Base-by-base conservation (phyloP, 1,140 invertebrate species). In the Belonocnema kinseyi region DNA sequence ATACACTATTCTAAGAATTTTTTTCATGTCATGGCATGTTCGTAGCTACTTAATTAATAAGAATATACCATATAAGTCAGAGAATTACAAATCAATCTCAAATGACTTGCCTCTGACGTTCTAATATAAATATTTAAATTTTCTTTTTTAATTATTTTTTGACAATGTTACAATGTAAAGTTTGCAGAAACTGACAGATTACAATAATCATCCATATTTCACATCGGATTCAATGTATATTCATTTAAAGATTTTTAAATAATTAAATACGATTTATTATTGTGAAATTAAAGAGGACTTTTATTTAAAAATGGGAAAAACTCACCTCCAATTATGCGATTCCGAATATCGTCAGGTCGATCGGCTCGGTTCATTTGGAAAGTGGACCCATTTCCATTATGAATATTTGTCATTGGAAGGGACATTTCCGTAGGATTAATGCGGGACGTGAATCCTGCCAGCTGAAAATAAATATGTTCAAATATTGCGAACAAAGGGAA, bases 261-360 rank as follows among this genome's bases (percentile, higher is more conserved):
- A 33, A 33, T 33, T 33, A 33, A 33, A 33, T 33, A 33, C 26
- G 2, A 5, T 33, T 33, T 33, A 33, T 33, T 46, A 46, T 46
- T 10, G 40, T 46, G 40, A 46, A 1, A 46, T 46, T 46, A 11
- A 46, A 11, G 40, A 46, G 40, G 40, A 33, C 56, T 51, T 53
- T 50, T 78, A 61, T 33, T 58, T 73, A 7, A 17, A 58, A 58
- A 40, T 17, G 50, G 8, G 19, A 56, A 11, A 74, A 81, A 77
- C 83, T 79, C 66, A 89, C 88, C 85, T 74, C 86, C 86, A 19
- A 88, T 85, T 50, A 88, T 83, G 7, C 88, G 87, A 19, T 85
- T 88, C 33, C 86, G 83, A 54, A 90, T 90, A 54, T 90, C 89
- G 54, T 90, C 89, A 0, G 89, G 89, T 6, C 87, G 81, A 40